These are phyloP conservation scores for Cryptotis parvus DNA, from an alignment of 2,113 vertebrate species.

Conservation along the genomic window DNA sequence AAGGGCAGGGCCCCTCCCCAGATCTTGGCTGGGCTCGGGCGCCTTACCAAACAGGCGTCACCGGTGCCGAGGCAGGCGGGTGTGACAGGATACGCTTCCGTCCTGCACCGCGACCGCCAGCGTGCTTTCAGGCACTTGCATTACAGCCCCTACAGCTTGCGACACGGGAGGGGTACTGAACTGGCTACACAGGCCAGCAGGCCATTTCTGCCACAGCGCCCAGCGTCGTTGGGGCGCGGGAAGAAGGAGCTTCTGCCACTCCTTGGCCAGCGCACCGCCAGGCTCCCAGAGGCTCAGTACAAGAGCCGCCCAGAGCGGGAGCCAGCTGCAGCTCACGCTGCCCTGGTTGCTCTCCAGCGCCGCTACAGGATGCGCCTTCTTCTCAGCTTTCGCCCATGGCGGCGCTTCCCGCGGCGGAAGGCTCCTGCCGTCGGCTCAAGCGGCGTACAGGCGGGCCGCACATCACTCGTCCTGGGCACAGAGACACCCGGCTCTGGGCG, in stretches of 20 bases:
- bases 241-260: slow-evolving; percentile 99
- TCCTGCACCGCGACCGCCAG: slow-evolving; percentile 95
- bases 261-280: slow-evolving; percentile 90
- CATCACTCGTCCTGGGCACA: slow-evolving; percentile 92
- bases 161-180: slow-evolving; percentile 95
- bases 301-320: slow-evolving; percentile 91
- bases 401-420: slow-evolving; percentile 86
- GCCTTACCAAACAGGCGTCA: slow-evolving; percentile 93
- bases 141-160: slow-evolving; percentile 92
- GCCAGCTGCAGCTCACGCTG: slow-evolving; percentile 93
- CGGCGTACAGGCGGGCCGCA: slow-evolving; percentile 87
- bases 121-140: slow-evolving; percentile 96
- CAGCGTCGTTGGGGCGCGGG: slow-evolving; percentile 95
- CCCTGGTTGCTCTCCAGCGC: slow-evolving; percentile 92
- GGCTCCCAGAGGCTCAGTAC: slow-evolving; percentile 95
- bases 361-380: slow-evolving; percentile 95
- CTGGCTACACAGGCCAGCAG: slow-evolving; percentile 95
- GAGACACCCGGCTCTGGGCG: slow-evolving; percentile 13
- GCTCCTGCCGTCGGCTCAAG: slow-evolving; percentile 83
- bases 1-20: neutral
- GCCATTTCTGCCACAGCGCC: slow-evolving; percentile 93
- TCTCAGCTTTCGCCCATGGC: slow-evolving; percentile 91
- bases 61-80: slow-evolving; percentile 91
- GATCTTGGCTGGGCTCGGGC: neutral
- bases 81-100: slow-evolving; percentile 96